Evolutionary conservation across 23 tunicate species (phyloP).

Genomic region (Oikopleura dioica): DNA sequence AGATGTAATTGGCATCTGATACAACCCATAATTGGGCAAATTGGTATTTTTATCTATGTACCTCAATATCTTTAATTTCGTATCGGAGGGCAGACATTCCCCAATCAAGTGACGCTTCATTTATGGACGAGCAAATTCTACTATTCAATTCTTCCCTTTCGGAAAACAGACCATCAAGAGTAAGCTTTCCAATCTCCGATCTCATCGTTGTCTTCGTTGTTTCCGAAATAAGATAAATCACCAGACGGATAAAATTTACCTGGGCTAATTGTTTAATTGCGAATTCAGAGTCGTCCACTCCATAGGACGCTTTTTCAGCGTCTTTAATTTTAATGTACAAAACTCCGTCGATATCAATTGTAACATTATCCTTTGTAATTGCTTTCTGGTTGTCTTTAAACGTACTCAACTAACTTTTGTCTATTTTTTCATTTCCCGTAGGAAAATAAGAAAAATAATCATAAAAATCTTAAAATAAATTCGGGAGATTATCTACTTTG

Average conservation of each 20-base stretch:
- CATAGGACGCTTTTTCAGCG: constrained; percentile 75
- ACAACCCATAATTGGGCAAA: not conserved
- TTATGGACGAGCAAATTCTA: constrained; percentile 63
- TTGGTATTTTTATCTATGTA: constrained; percentile 10
- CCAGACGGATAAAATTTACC: not conserved
- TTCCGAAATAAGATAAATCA: not conserved
- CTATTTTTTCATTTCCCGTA: not conserved
- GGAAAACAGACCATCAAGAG: constrained; percentile 70
- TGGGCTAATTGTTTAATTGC: constrained; percentile 94
- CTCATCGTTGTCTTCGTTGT: constrained; percentile 48
- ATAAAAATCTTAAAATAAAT: too few species aligned
- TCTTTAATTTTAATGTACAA: constrained; percentile 77
- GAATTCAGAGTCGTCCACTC: constrained; percentile 87
- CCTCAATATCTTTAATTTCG: constrained; percentile 88
- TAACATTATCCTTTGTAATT: constrained; percentile 41
- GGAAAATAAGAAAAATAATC: not conserved
- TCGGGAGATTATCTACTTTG: not conserved
- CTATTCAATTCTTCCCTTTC: constrained; percentile 58
- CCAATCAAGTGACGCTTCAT: constrained; percentile 76
- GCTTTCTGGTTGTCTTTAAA: not conserved
- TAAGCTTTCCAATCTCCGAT: constrained; percentile 84
- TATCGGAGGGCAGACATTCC: constrained; percentile 70
- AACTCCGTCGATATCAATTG: constrained; percentile 81
- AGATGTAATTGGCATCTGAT: not conserved
- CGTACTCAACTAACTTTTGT: not conserved